Conservation (phyloP, 1,140 invertebrate species). For the Drosophila parvula region DNA sequence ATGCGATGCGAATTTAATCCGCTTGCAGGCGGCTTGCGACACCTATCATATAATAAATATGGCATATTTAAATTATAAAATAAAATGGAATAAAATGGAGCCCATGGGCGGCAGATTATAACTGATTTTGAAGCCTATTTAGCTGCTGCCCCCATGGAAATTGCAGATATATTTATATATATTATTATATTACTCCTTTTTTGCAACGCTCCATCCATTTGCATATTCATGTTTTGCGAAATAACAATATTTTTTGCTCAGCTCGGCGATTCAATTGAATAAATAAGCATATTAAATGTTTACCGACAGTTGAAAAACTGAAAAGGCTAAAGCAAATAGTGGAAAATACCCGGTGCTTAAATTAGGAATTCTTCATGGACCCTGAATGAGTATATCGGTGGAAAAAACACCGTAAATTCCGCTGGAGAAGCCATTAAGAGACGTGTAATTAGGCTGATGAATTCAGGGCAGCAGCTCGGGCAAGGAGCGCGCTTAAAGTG, state of each 20-base stretch:
- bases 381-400: not conserved
- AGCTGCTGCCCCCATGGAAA: conserved; percentile 20
- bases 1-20: conserved; percentile 47
- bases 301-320: conserved; percentile 7
- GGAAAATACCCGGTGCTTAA: conserved; percentile 14
- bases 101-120: conserved; percentile 31
- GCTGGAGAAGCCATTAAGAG: conserved; percentile 18
- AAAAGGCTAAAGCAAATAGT: conserved; percentile 7
- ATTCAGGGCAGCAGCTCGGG: conserved; percentile 11
- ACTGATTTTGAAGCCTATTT: conserved; percentile 50
- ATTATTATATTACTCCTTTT: conserved; percentile 20
- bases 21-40: conserved; percentile 56
- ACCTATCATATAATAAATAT: conserved; percentile 47
- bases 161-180: conserved; percentile 20
- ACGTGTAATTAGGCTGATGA: conserved; percentile 32
- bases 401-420: conserved; percentile 16
- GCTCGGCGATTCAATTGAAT: conserved; percentile 31
- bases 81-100: conserved; percentile 25
- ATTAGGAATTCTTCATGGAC: not conserved
- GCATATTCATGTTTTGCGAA: conserved; percentile 37
- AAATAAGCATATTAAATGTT: conserved; percentile 56
- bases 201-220: conserved; percentile 18
- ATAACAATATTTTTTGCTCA: conserved; percentile 19
- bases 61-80: conserved; percentile 54
- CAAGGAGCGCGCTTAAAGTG: conserved; percentile 4